phyloP scores from a whole-genome alignment of 2,888 invertebrate species.

The Oligia fasciuncula region DNA sequence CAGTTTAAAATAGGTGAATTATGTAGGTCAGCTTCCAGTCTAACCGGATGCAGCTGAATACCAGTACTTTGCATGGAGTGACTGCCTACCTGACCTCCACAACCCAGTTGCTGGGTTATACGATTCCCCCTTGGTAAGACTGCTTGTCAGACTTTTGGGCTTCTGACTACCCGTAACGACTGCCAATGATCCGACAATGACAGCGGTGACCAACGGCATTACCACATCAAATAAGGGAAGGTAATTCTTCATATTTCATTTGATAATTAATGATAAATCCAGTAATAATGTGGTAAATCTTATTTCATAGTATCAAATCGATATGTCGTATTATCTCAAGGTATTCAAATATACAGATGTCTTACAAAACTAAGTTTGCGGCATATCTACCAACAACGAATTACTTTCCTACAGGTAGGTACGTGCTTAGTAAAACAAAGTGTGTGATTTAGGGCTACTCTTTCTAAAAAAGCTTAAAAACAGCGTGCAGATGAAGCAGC shows the following conservation, averaged over 20 bases:
- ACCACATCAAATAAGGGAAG: background rate
- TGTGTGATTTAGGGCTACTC: background rate
- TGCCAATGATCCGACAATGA: background rate
- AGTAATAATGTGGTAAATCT: background rate
- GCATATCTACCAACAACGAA: background rate
- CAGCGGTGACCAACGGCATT: background rate
- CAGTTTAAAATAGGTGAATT: background rate
- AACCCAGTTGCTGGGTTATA: background rate
- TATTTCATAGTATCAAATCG: background rate
- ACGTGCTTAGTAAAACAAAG: background rate
- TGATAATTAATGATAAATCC: too few relatives aligned
- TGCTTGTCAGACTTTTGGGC: background rate
- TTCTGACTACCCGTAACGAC: background rate
- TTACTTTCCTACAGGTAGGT: background rate
- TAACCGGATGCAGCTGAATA: background rate
- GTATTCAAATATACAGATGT: background rate
- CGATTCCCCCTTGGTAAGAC: background rate
- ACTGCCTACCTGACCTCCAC: background rate
- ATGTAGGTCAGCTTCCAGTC: background rate
- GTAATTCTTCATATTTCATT: background rate
- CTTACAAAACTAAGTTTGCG: background rate
- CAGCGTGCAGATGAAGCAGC: too few relatives aligned
- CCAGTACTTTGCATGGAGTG: background rate
- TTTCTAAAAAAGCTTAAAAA: too few relatives aligned
- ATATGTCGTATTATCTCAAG: background rate